These are phyloP conservation scores for Cerastis rubricosa DNA, from an alignment of 2,888 invertebrate genomes.

Conservation along the genomic window DNA sequence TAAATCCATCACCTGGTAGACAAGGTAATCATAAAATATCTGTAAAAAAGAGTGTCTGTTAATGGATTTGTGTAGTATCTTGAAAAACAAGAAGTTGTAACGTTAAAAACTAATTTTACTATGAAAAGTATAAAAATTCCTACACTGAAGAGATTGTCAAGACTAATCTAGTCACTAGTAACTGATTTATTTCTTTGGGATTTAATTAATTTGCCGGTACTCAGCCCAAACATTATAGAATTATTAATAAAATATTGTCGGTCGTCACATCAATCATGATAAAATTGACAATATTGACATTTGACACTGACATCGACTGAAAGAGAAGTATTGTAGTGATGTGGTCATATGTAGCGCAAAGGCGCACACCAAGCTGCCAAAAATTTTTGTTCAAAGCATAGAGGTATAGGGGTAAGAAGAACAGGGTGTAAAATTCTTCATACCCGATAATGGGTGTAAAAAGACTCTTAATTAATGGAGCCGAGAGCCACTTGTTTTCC, in stretches of 20 bases:
- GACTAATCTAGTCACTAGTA: not conserved
- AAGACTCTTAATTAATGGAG: too few relatives aligned
- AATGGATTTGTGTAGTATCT: not conserved
- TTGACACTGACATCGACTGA: not conserved
- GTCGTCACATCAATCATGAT: constrained; percentile 8
- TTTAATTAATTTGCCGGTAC: not conserved
- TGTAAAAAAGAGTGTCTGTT: constrained; percentile 19
- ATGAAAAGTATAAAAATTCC: not conserved
- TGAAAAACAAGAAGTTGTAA: not conserved
- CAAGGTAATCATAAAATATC: constrained; percentile 5
- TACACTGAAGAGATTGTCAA: not conserved
- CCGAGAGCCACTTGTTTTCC: too few relatives aligned
- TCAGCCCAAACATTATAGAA: not conserved
- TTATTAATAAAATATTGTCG: constrained; percentile 4
- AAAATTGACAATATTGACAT: not conserved
- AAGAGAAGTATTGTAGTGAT: not conserved
- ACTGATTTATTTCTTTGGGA: not conserved
- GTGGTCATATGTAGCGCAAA: too few relatives aligned
- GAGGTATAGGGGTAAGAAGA: too few relatives aligned
- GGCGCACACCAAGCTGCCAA: too few relatives aligned
- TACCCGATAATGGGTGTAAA: too few relatives aligned
- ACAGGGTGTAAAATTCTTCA: too few relatives aligned
- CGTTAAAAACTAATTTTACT: not conserved
- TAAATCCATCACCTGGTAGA: constrained; percentile 80
- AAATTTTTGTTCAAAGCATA: too few relatives aligned